Base-by-base conservation (phyloP, 1,140 invertebrate genomes). In the Ceratosolen solmsi region DNA sequence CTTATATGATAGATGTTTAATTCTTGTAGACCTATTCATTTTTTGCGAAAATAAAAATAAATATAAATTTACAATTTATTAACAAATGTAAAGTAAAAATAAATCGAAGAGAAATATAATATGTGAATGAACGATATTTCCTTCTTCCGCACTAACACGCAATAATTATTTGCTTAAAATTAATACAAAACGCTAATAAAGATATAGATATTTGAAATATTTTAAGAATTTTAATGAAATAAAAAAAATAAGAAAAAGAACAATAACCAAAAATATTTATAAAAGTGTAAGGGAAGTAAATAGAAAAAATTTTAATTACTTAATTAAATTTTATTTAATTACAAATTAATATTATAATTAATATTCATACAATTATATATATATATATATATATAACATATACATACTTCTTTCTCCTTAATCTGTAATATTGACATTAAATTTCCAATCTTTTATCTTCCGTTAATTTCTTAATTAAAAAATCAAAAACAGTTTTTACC, bases 401-500 rank as follows among this genome's bases (percentile, higher is more conserved):
- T 8, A 70, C 4, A 70, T 38, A 70, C 36, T 22, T 58, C 33
- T 60, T 60, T 46, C 33, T 7, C 41, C 13, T 58, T 41, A 33
- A n/a, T 9, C 27, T 25, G n/a, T 22, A 41, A 68, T 9, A 38
- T 68, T 38, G 33, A 68, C 15, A 68, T n/a, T 68, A 63, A 25
- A 30, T n/a, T 30, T 22, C 20, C 22, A 54, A 49, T 4, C 17
- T 51, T 72, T 30, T 75, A 22, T 75, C 54, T 51, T 63, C 58
- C 25, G 25, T 70, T 27, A 36, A 46, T 54, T 1, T 20, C 9
- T 77, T 36, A 2, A 51, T 63, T 36, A n/a, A 82, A 76, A 73
- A 83, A 83, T 79, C 76, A 79, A 83, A 83, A 74, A 30, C 41
- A 79, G 74, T 79, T 63, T 79, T 83, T 68, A 83, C 49, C 71